These are phyloP conservation scores for Catostylus mosaicus DNA, from an alignment of 30 jellyfish, hydroid and myxozoan genomes.

Conservation along the genomic window DNA sequence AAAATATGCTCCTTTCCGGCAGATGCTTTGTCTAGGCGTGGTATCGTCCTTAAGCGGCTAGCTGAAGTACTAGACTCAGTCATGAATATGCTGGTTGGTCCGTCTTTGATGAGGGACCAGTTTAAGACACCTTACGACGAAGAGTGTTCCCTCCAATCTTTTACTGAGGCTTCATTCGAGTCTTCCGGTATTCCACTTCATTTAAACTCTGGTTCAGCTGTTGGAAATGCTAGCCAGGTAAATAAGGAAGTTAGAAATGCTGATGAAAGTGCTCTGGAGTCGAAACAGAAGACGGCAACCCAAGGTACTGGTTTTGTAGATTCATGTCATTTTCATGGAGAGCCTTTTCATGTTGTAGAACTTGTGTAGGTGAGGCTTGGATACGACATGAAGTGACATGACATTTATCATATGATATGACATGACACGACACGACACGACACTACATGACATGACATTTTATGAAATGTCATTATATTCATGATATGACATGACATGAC, in stretches of 20 bases:
- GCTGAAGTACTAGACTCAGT: slow-evolving; percentile 87
- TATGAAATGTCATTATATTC: too few relatives aligned
- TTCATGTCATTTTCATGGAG: too few relatives aligned
- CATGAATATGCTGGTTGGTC: slow-evolving; percentile 83
- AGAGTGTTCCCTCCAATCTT: slow-evolving; percentile 64
- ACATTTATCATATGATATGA: background rate
- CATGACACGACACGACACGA: too few relatives aligned
- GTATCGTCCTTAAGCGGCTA: slow-evolving; percentile 70
- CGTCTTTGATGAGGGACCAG: slow-evolving; percentile 77
- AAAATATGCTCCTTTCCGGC: slow-evolving; percentile 72
- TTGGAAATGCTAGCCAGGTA: background rate
- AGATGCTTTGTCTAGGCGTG: slow-evolving; percentile 66
- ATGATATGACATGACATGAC: too few relatives aligned
- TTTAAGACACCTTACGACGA: slow-evolving; percentile 48
- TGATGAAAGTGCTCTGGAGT: too few relatives aligned
- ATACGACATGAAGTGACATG: background rate
- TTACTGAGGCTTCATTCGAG: slow-evolving; percentile 70
- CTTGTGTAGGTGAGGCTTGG: too few relatives aligned
- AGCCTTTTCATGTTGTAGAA: too few relatives aligned
- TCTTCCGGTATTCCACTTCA: slow-evolving; percentile 64
- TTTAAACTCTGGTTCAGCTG: background rate
- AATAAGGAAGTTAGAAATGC: background rate
- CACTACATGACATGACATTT: too few relatives aligned
- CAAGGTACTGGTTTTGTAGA: background rate
- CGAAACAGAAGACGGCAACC: too few relatives aligned